Conservation (phyloP, 1,140 invertebrate species). For the Drosophila malerkotliana region DNA sequence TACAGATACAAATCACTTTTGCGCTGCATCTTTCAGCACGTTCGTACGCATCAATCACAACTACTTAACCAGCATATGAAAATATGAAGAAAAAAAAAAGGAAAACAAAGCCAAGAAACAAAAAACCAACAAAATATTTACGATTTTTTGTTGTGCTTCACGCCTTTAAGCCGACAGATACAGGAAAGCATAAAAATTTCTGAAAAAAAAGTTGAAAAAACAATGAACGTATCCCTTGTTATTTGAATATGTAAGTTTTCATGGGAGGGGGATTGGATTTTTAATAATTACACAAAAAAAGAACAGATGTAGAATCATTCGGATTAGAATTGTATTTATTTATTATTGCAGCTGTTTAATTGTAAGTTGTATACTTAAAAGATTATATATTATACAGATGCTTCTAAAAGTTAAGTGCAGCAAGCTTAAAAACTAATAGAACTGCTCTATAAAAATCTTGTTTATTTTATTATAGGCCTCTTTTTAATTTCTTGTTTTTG, state of each 20-base stretch:
- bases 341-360: neutral
- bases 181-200: slow-evolving; percentile 35
- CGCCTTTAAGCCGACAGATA: slow-evolving; percentile 78
- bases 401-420: no score
- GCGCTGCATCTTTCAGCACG: slow-evolving; percentile 77
- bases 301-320: neutral
- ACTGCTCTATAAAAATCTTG: neutral
- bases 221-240: slow-evolving; percentile 48
- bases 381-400: no score
- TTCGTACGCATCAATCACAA: slow-evolving; percentile 73
- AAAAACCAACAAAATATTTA: slow-evolving; percentile 72
- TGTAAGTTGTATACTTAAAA: no score
- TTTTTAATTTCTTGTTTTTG: slow-evolving; percentile 7
- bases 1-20: slow-evolving; percentile 69
- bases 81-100: slow-evolving; percentile 57
- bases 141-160: slow-evolving; percentile 70
- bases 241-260: slow-evolving; percentile 14
- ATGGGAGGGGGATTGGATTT: neutral
- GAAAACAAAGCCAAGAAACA: slow-evolving; percentile 40
- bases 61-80: slow-evolving; percentile 76
- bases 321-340: neutral
- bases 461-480: neutral
- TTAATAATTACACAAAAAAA: neutral
- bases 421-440: neutral
- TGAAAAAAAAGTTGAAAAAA: slow-evolving; percentile 29